Base-by-base conservation (phyloP, 2,113 vertebrate genomes). In the Lasiurus cinereus region DNA sequence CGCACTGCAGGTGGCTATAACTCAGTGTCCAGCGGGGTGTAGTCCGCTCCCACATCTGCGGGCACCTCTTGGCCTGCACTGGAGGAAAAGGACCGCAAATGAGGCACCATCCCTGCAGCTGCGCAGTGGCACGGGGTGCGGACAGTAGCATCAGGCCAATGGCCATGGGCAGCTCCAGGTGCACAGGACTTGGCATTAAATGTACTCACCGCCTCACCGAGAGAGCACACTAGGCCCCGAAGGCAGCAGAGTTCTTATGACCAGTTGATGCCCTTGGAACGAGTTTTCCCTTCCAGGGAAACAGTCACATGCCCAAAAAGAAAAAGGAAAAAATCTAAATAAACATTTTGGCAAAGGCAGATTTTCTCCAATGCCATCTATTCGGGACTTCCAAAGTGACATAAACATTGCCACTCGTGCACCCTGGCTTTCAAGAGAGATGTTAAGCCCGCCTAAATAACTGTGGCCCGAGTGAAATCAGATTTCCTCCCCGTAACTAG, bases 401-500 rank as follows among this genome's bases (percentile, higher is more conserved):
- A 83, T 10, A 56, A 3, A 12, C 27, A 27, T 91, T 88, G 93
- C 62, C 48, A 64, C 33, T 52, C 67, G n/a, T 21, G 36, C 11
- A 10, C 89, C 36, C 54, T 94, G 92, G 86, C 88, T 96, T 90
- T 73, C 69, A 94, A 93, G 88, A 93, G 82, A 93, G 59, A 82
- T 82, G 33, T 90, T 82, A 74, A 90, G 48, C 33, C 69, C 82
- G 2, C 22, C 64, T 80, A 85, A 88, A 93, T 94, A 95, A 94
- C 87, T 66, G 18, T 59, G 83, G 54, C 79, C 77, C 43, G 54
- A 39, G 29, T 43, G 43, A 88, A 96, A 97, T 96, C 78, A 67
- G 50, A 96, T 95, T 73, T 94, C 33, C 83, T 4, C 56, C 39
- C 78, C 93, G 6, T 92, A 96, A 96, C 83, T 85, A 95, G 95